phyloP scores from a whole-genome alignment of 2,888 invertebrate genomes.

The Cantharis nigra region DNA sequence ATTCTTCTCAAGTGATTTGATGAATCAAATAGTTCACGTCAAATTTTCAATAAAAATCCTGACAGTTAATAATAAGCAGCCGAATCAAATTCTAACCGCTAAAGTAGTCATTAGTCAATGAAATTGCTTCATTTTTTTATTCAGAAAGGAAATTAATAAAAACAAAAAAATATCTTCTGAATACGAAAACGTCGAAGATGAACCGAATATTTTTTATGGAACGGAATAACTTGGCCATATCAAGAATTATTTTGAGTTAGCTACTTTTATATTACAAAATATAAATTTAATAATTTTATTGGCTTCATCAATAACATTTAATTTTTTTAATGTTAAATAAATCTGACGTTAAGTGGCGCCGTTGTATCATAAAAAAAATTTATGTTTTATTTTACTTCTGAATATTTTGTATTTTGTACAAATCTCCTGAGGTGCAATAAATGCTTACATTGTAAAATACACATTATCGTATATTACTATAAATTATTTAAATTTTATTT shows the following conservation, averaged over 20 bases:
- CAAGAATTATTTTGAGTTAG: background rate
- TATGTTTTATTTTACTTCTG: background rate
- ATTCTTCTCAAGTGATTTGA: background rate
- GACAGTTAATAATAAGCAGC: background rate
- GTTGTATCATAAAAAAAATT: background rate
- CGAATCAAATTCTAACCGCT: background rate
- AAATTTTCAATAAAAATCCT: background rate
- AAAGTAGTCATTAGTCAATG: background rate
- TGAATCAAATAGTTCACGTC: background rate
- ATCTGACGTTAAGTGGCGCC: background rate
- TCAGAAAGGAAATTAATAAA: background rate
- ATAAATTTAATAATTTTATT: background rate
- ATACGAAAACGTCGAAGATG: background rate
- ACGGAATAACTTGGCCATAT: background rate
- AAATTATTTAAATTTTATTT: background rate
- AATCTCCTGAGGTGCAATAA: background rate
- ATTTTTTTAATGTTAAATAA: background rate
- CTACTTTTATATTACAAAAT: background rate
- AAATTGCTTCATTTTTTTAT: background rate
- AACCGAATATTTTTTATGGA: background rate
- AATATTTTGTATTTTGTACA: background rate
- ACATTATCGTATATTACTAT: background rate
- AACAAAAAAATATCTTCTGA: background rate
- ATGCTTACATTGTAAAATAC: background rate
- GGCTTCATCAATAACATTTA: background rate